Base-by-base conservation (phyloP, 2,888 invertebrate genomes). In the Synergus umbraculus region DNA sequence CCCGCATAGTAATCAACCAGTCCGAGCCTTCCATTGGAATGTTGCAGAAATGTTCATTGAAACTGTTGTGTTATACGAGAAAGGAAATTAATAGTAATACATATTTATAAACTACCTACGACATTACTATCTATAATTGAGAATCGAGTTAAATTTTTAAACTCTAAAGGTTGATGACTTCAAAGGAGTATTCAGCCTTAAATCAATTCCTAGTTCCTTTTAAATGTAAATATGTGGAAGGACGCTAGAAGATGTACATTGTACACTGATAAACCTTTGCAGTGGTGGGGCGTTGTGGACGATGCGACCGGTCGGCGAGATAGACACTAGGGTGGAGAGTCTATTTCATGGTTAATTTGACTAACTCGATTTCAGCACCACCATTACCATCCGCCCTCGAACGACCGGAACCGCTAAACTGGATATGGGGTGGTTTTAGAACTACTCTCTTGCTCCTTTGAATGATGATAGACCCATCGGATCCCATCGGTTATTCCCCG, bases 261-360 rank as follows among this genome's bases (percentile, higher is more conserved):
- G 29, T 29, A 85, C 85, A 87, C 84, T 84, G 87, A 85, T 87
- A 85, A 76, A 85, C 85, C 82, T 84, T 86, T 85, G 85, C 83
- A 83, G 85, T 84, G 54, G 66, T 82, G 83, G 86, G 85, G 82
- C 87, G 87, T 86, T 86, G 86, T 84, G 88, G 85, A 87, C 86
- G 86, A 88, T 86, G 88, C 87, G 85, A 86, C 85, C 86, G 87
- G 84, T 86, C 85, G 87, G 87, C 87, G 85, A 86, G 86, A 88
- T 87, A 88, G 88, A 88, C 89, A 89, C 87, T 88, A 87, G 89
- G 90, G 89, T 88, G 89, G 87, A 90, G 92, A 92, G 92, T 92
- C 92, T 92, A 93, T 93, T 92, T 92, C 92, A 92, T 92, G 92
- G 90, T 92, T 92, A 92, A 92, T 92, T 92, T 92, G 90, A 87